Evolutionary conservation across 1,140 invertebrate genomes (phyloP).

Genomic region (Zaprionus ornatus): DNA sequence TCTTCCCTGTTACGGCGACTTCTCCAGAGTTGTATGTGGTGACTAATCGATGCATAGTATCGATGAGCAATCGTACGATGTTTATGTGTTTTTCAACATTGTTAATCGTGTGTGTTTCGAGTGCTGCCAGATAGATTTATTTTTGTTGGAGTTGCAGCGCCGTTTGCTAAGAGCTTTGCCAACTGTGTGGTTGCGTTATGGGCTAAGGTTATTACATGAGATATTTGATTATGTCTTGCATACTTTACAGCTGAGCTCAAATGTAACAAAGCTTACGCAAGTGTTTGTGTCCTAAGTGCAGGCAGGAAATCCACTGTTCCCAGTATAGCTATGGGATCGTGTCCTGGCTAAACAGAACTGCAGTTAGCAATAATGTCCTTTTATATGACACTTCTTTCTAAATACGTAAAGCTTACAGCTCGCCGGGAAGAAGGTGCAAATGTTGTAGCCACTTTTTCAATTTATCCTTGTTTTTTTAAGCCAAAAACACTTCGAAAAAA

Average conservation of each 20-base stretch:
- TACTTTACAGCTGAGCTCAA: background rate
- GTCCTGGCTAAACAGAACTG: too few species aligned
- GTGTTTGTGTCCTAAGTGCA: background rate
- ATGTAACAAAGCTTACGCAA: background rate
- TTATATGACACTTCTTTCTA: too few species aligned
- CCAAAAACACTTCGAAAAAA: too few species aligned
- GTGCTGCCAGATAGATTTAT: background rate
- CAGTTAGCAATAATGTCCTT: too few species aligned
- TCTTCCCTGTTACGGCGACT: background rate
- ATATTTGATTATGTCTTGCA: background rate
- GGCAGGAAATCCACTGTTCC: background rate
- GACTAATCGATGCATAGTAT: constrained; percentile 4
- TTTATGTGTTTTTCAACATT: background rate
- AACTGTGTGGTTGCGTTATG: background rate
- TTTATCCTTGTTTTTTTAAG: too few species aligned
- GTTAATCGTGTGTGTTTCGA: background rate
- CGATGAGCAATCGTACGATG: background rate
- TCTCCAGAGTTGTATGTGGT: background rate
- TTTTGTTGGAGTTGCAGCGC: background rate
- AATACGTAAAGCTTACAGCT: too few species aligned
- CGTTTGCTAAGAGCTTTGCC: background rate
- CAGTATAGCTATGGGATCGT: background rate
- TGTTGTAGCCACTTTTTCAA: too few species aligned
- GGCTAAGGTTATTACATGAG: background rate
- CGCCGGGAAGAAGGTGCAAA: too few species aligned